Evolutionary conservation across 2,797 vertebrate genomes (phyloP).

Genomic region (Selene dorsalis): DNA sequence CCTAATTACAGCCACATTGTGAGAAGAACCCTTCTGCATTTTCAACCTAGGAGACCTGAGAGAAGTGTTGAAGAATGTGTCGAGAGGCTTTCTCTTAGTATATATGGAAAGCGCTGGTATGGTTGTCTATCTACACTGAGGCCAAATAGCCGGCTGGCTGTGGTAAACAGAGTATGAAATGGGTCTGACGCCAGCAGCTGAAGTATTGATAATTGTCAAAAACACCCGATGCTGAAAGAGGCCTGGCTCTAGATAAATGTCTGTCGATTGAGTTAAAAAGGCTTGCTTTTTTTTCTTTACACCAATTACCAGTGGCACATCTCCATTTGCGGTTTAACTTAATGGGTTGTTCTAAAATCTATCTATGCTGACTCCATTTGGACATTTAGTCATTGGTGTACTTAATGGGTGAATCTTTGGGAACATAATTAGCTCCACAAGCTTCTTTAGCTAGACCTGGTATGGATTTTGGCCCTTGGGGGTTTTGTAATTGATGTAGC

Average conservation of each 20-base stretch:
- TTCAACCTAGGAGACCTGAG: constrained; percentile 22
- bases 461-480: constrained; percentile 64
- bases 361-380: constrained; percentile 64
- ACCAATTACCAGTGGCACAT: constrained; percentile 63
- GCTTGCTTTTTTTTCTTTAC: constrained; percentile 25
- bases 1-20: constrained; percentile 70
- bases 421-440: constrained; percentile 55
- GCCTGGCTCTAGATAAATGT: constrained; percentile 29
- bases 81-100: constrained; percentile 1
- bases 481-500: constrained; percentile 62
- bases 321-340: constrained; percentile 63
- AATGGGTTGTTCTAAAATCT: constrained; percentile 68
- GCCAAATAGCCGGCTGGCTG: constrained; percentile 19
- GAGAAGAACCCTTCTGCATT: constrained; percentile 67
- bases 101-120: constrained; percentile 7
- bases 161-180: constrained; percentile 42
- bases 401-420: constrained; percentile 61
- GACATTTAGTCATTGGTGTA: constrained; percentile 42
- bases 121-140: constrained; percentile 14
- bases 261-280: constrained; percentile 49
- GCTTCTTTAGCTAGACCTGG: constrained; percentile 46
- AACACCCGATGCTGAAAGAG: constrained; percentile 47
- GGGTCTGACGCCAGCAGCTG: constrained; percentile 49
- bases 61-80: constrained; percentile 18
- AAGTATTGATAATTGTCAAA: constrained; percentile 56